These are phyloP conservation scores for Pachypsylla venusta DNA, from an alignment of 1,140 invertebrate genomes.

Conservation along the genomic window DNA sequence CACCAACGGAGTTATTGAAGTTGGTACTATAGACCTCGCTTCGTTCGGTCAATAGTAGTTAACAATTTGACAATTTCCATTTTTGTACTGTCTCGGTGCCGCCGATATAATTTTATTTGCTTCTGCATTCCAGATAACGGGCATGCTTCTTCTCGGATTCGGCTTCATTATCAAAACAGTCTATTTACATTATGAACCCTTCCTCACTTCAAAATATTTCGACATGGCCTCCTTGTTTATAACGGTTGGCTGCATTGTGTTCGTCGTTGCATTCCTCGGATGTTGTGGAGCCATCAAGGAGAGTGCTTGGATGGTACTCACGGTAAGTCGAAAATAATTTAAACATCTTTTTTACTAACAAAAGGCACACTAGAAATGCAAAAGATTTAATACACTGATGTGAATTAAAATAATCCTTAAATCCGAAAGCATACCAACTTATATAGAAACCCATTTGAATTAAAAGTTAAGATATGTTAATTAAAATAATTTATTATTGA, in stretches of 20 bases:
- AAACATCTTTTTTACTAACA: not conserved
- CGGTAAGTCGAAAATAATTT: slow-evolving; percentile 37
- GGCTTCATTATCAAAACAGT: not conserved
- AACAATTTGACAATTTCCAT: no score
- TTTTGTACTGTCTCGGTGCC: no score
- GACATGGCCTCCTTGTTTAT: slow-evolving; percentile 40
- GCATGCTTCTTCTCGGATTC: slow-evolving; percentile 5
- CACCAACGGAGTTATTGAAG: no score
- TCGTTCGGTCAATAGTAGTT: no score
- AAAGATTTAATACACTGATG: no score
- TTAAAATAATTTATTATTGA: not conserved
- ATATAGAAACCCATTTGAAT: no score
- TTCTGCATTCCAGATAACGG: slow-evolving; percentile 14
- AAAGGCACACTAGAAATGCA: not conserved
- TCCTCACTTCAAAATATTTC: slow-evolving; percentile 21
- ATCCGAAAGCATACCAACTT: no score
- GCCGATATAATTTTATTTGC: no score
- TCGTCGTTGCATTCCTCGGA: slow-evolving; percentile 64
- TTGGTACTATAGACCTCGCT: no score
- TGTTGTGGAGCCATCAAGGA: slow-evolving; percentile 70
- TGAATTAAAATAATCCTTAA: no score
- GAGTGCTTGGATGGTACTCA: slow-evolving; percentile 64
- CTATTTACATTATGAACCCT: not conserved
- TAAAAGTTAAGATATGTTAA: no score
- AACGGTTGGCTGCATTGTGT: slow-evolving; percentile 50